Percentiles rank a stretch among this genome's conserved stretches.
Evolutionary conservation across 92 coral and sea anemone genomes (phyloP).

Genomic region (Diadumene lineata): DNA sequence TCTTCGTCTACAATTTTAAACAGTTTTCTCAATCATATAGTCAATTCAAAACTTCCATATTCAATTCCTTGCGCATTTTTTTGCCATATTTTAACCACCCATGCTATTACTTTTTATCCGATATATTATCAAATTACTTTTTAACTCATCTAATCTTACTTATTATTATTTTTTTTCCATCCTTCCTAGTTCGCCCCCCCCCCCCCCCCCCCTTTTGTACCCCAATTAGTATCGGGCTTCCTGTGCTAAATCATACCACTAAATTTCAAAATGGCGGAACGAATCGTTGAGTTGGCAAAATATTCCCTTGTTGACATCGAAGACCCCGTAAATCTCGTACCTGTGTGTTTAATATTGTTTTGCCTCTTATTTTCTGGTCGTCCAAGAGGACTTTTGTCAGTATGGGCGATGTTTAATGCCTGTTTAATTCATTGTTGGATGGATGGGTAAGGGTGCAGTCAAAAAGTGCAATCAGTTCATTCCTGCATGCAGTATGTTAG

Average conservation of each 20-base stretch:
- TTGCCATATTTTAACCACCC: too few species aligned
- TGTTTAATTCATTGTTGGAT: slow-evolving; percentile 91
- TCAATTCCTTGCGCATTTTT: too few species aligned
- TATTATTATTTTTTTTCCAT: background rate
- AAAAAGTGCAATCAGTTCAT: too few species aligned
- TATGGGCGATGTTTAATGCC: slow-evolving; percentile 91
- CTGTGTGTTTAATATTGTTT: slow-evolving; percentile 60
- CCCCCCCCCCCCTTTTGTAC: background rate
- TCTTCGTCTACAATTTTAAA: too few species aligned
- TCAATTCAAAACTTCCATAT: too few species aligned
- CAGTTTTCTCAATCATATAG: too few species aligned
- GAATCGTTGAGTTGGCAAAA: slow-evolving; percentile 52
- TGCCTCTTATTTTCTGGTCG: slow-evolving; percentile 76
- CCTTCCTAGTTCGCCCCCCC: background rate
- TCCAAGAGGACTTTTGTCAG: slow-evolving; percentile 76
- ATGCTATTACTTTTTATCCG: too few species aligned
- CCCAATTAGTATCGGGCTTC: slow-evolving; percentile 2
- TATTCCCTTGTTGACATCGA: slow-evolving; percentile 77
- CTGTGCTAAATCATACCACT: background rate
- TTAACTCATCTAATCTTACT: too few species aligned
- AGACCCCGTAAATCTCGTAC: slow-evolving; percentile 78
- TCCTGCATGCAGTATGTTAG: too few species aligned
- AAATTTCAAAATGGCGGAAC: slow-evolving; percentile 9
- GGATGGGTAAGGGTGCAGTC: slow-evolving; percentile 99
- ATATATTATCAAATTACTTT: too few species aligned